Evolutionary conservation across 2,888 invertebrate genomes (phyloP), one percentile per base, ranked within the genome.

Genomic region (Noctuana brunneofusca): DNA sequence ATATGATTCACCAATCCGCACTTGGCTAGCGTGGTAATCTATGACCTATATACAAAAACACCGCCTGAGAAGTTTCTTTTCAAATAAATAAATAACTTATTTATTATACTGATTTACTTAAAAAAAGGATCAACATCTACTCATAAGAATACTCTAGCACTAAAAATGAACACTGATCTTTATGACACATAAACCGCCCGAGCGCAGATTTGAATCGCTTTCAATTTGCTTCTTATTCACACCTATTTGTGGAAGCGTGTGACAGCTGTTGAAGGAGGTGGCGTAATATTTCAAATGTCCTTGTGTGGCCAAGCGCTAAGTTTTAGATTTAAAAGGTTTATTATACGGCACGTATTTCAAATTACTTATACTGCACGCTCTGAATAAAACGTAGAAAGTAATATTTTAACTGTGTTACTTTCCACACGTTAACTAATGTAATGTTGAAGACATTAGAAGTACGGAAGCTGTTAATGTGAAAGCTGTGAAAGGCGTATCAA

Each of bases 291-390:
- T 62, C 49, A 62, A 50, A 62, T 62, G 62, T 62, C 62, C 35
- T 50, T 27, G 55, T 49, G 62, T 62, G 62, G 55, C 62, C 62
- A 30, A 62, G 62, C 55, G 55, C 18, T 62, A 62, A 62, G 24
- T 62, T 62, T 56, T 50, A 49, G 49, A 38, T 62, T 62, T 55
- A 62, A 62, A 62, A 62, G 54, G 60, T 62, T 60, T 55, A 62
- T 55, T 62, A 60, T 54, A 55, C 62, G 49, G 48, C 55, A 55
- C 62, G 55, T 62, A 49, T 55, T 62, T 62, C 49, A 55, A 62
- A 62, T 54, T 54, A 60, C 48, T 32, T 60, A 54, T 60, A 54
- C 60, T 35, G 35, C 54, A 38, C 46, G 32, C 35, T 11, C 9
- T 46, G 35, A 38, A 49, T 55, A 38, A 62, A 54, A 49, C 8